Conservation (phyloP, 92 coral and sea anemone species). For the Parazoanthus swiftii region DNA sequence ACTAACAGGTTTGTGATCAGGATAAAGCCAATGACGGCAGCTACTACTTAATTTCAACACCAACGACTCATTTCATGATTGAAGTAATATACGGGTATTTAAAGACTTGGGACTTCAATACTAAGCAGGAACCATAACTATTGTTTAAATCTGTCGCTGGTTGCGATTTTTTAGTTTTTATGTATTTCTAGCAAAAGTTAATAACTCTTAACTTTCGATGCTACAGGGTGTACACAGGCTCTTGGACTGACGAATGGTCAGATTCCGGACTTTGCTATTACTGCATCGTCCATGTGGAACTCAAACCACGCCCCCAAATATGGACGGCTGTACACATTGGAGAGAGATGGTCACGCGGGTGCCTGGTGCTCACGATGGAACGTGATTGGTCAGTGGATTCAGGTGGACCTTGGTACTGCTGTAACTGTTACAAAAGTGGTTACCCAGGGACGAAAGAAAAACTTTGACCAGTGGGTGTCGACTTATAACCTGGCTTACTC, state of each 20-base stretch:
- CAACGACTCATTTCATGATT: too few relatives aligned
- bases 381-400: slow-evolving; percentile 35
- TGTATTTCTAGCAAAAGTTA: not conserved
- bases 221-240: slow-evolving; percentile 7
- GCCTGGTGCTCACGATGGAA: slow-evolving; percentile 15
- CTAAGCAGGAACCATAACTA: too few relatives aligned
- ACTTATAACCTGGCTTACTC: slow-evolving; percentile 25
- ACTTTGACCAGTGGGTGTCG: slow-evolving; percentile 16
- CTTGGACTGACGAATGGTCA: slow-evolving; percentile 34
- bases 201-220: not conserved
- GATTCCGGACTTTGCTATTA: slow-evolving; percentile 24
- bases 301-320: slow-evolving; percentile 9
- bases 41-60: too few relatives aligned
- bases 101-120: too few relatives aligned
- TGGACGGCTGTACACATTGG: slow-evolving; percentile 22
- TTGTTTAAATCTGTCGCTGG: not conserved
- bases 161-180: not conserved
- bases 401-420: slow-evolving; percentile 22
- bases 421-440: slow-evolving; percentile 26
- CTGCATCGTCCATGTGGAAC: slow-evolving; percentile 43
- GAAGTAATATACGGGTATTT: too few relatives aligned
- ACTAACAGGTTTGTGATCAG: too few relatives aligned
- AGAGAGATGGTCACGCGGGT: slow-evolving; percentile 3
- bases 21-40: too few relatives aligned
- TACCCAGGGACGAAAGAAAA: slow-evolving; percentile 31